These are phyloP conservation scores for Terrapene triunguis DNA, from an alignment of 2,113 vertebrate genomes.

Conservation along the genomic window DNA sequence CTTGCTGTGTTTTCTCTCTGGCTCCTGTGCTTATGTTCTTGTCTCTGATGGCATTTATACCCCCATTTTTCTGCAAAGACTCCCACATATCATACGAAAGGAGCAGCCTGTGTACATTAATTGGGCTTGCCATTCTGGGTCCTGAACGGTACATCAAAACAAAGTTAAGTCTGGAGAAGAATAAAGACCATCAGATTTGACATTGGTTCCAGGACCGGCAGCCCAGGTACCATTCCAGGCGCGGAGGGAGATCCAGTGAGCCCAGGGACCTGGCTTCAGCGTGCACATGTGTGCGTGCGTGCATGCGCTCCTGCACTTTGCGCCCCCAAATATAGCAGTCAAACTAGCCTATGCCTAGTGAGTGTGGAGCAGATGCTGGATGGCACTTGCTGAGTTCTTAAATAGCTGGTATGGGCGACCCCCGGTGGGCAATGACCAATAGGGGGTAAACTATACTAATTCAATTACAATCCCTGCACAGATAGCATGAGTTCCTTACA, in stretches of 20 bases:
- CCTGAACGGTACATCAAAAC: too few relatives aligned
- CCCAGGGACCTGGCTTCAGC: too few relatives aligned
- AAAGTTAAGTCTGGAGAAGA: too few relatives aligned
- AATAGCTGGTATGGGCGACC: neutral
- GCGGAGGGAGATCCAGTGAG: too few relatives aligned
- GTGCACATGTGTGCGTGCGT: too few relatives aligned
- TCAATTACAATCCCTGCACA: neutral
- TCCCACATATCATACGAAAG: neutral
- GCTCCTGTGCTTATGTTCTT: neutral
- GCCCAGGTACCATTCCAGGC: too few relatives aligned
- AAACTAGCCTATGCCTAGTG: neutral
- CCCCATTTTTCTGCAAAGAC: neutral
- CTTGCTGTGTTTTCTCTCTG: neutral
- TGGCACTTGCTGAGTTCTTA: neutral
- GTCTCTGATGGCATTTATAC: neutral
- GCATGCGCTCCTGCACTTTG: too few relatives aligned
- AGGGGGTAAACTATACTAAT: neutral
- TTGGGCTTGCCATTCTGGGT: too few relatives aligned
- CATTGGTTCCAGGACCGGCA: too few relatives aligned
- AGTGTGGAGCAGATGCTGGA: neutral
- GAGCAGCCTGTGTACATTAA: too few relatives aligned
- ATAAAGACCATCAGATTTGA: too few relatives aligned
- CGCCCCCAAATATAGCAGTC: too few relatives aligned
- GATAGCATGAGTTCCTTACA: neutral
- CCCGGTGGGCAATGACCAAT: neutral